Conservation (phyloP, 92 coral and sea anemone species). For the Zoanthus sociatus region DNA sequence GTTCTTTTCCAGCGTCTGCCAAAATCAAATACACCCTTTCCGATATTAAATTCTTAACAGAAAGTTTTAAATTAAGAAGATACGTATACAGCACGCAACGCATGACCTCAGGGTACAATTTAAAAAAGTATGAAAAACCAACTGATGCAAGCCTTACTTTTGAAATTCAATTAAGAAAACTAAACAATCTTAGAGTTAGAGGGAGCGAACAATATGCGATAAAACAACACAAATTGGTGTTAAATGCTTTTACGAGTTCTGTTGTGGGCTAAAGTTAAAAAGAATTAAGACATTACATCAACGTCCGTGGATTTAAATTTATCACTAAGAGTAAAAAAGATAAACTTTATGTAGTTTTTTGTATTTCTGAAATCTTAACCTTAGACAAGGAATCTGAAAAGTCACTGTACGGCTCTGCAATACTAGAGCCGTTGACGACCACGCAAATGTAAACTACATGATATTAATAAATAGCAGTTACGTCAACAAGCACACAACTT, state of each 20-base stretch:
- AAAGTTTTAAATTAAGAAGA: neutral
- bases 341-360: neutral
- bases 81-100: neutral
- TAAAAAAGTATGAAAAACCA: neutral
- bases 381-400: neutral
- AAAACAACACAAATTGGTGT: neutral
- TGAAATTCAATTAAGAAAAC: neutral
- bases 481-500: neutral
- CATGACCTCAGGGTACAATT: constrained; percentile 5
- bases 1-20: neutral
- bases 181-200: neutral
- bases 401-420: neutral
- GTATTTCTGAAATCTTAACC: neutral
- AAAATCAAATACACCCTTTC: neutral
- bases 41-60: neutral
- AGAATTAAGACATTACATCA: neutral
- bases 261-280: neutral
- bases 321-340: neutral
- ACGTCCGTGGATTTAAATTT: neutral
- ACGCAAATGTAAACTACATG: neutral
- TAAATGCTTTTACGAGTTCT: neutral
- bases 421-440: neutral
- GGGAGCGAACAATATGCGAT: neutral
- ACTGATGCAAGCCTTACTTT: neutral
- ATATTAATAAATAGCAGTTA: neutral